Evolutionary conservation across 2,888 invertebrate species (phyloP), one percentile per base, ranked within the genome.

Genomic region (Nowickia ferox): DNA sequence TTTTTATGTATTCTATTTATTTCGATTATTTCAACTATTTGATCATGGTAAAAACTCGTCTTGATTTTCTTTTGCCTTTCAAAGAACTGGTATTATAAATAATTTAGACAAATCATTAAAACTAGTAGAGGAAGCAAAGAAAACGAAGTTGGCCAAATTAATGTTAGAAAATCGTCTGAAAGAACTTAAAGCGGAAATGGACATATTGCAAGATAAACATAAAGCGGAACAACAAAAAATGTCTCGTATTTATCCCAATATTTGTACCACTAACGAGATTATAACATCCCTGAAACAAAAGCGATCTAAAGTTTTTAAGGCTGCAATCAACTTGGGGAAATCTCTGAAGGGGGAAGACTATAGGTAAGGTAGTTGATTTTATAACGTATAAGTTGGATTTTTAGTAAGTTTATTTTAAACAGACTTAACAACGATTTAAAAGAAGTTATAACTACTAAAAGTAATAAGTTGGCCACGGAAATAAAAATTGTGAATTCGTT

Each of bases 401-500:
- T 63, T 69, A 82, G 84, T 84, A 1, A 8, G 66, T 48, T 22
- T 71, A 17, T 63, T 57, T 81, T 87, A 88, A 89, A 40, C 87
- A 92, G 92, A 88, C 90, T 92, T 68, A 86, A 89, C 84, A 90
- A 90, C 84, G 90, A 90, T 55, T 88, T 89, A 69, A 91, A 90
- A 84, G 76, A 87, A 59, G 88, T 88, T 72, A 92, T 93, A 61
- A 82, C 72, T 15, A 87, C 84, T 4, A 92, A 92, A 84, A 89
- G 90, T 0, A 89, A 88, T 77, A 88, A 89, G 76, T 88, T 93
- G 61, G 90, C 92, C 46, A 81, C 88, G 51, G 90, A 92, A 86
- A 92, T 92, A 53, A 92, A 92, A 82, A 71, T 88, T 19, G 92
- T 92, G 40, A 93, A 93, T 87, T 88, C 87, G 2, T 51, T 88